Base-by-base conservation (phyloP, 1,140 invertebrate species). In the Trachelipus rathkii region DNA sequence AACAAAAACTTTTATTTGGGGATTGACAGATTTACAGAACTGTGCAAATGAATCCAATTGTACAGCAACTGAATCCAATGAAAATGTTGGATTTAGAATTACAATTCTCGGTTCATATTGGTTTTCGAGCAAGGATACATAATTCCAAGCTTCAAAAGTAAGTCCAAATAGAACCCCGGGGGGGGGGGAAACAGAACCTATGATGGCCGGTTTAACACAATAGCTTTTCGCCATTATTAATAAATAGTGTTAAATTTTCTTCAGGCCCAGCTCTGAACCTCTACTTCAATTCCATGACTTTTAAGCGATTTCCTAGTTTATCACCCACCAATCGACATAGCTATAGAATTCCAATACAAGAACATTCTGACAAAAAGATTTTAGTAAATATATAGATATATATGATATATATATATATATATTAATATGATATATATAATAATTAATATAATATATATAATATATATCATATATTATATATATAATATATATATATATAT, bases 371-470 rank as follows among this genome's bases (percentile, higher is more conserved):
- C 21, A 23, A 24, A 43, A 5, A 70, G 3, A 43, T 33, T 4
- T n/a, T n/a, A n/a, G n/a, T n/a, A 19, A 8, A 13, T 60, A 33
- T 33, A 33, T 33, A 33, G 1, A 33, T 66, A 23, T 66, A 23
- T 68, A 68, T 68, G n/a, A 68, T 15, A 68, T 68, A 68, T 68
- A 68, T 68, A 68, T 68, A 68, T n/a, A n/a, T 68, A 68, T 10
- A 24, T 19, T n/a, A n/a, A n/a, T n/a, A n/a, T n/a, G n/a, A 13
- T 10, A 19, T 13, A 15, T 68, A 68, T 68, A n/a, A n/a, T n/a
- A n/a, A 68, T 68, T 11, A 3, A 33, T 33, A 33, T 33, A 33
- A 33, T 33, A 33, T 33, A 33, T 33, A 33, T 33, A 33, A 3
- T 33, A 33, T 33, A 33, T 33, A 33, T 33, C n/a, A 33, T 33